Conservation (phyloP, 2,797 vertebrate species). For the Cyclopterus lumpus region DNA sequence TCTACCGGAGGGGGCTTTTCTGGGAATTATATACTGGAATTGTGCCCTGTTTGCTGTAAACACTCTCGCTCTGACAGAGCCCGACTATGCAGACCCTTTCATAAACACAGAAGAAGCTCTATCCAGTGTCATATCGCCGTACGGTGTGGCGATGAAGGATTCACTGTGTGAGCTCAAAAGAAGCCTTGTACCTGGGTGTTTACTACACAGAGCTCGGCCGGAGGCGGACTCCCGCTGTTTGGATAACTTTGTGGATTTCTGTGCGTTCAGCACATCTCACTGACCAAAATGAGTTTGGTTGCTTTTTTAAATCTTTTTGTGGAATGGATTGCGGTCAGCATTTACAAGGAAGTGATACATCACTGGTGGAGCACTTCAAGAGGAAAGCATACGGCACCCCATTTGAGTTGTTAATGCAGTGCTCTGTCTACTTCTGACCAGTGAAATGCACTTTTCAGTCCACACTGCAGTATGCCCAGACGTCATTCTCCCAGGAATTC, state of each 20-base stretch:
- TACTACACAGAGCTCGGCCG: conserved; percentile 39
- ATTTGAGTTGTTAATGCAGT: conserved; percentile 50
- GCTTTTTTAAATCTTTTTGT: conserved; percentile 42
- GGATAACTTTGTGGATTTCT: conserved; percentile 44
- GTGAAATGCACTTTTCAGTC: conserved; percentile 45
- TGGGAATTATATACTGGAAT: conserved; percentile 44
- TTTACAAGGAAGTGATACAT: conserved; percentile 57
- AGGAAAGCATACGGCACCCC: conserved; percentile 45
- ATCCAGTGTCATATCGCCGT: conserved; percentile 41
- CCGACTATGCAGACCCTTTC: conserved; percentile 56
- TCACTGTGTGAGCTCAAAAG: conserved; percentile 76
- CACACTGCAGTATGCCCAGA: conserved; percentile 27
- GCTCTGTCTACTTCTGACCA: conserved; percentile 45
- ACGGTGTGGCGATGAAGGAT: conserved; percentile 68
- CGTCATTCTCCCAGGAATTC: background rate
- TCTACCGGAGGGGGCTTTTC: conserved; percentile 38
- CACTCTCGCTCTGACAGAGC: conserved; percentile 61
- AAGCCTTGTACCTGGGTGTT: conserved; percentile 74
- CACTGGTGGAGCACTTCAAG: conserved; percentile 51
- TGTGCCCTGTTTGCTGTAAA: conserved; percentile 72
- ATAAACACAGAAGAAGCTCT: conserved; percentile 60
- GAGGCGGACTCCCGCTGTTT: conserved; percentile 53
- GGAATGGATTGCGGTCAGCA: conserved; percentile 51
- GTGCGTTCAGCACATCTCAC: conserved; percentile 54
- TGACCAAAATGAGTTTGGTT: conserved; percentile 52